These are phyloP conservation scores for Chionodraco myersi DNA, from an alignment of 2,113 vertebrate genomes.

Conservation along the genomic window DNA sequence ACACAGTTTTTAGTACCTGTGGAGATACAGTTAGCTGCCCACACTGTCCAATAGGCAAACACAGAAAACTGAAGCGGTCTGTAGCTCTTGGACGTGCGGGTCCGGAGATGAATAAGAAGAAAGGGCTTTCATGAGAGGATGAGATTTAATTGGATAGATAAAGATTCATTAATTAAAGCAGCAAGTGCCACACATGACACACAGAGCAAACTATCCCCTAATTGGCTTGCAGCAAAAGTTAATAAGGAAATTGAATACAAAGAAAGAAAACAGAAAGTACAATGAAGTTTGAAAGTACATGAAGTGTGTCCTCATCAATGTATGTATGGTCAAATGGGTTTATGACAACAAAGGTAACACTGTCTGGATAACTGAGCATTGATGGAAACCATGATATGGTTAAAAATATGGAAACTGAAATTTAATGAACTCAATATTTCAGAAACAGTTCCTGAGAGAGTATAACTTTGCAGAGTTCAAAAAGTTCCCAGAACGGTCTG, in stretches of 20 bases:
- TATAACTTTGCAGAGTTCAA: too few species aligned
- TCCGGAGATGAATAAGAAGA: neutral
- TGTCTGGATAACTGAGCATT: neutral
- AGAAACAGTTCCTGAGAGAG: too few species aligned
- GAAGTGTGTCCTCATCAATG: neutral
- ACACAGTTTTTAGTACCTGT: constrained; percentile 41
- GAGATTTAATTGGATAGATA: constrained; percentile 50
- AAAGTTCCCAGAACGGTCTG: too few species aligned
- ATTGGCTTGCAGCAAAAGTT: constrained; percentile 22
- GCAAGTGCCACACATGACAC: constrained; percentile 27
- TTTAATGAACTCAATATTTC: too few species aligned
- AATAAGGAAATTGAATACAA: neutral
- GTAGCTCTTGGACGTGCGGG: neutral
- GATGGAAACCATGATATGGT: too few species aligned
- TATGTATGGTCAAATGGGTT: neutral
- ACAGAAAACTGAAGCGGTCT: constrained; percentile 6
- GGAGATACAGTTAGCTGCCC: constrained; percentile 66
- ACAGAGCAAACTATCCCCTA: constrained; percentile 8
- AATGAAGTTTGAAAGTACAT: too few species aligned
- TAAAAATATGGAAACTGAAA: too few species aligned
- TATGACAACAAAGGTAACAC: neutral
- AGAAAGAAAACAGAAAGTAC: neutral
- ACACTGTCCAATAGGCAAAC: constrained; percentile 29
- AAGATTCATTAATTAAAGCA: constrained; percentile 41
- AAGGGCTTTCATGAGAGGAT: constrained; percentile 7